These are phyloP conservation scores for Gymnodraco acuticeps DNA, from an alignment of 2,797 vertebrate species.

Conservation along the genomic window DNA sequence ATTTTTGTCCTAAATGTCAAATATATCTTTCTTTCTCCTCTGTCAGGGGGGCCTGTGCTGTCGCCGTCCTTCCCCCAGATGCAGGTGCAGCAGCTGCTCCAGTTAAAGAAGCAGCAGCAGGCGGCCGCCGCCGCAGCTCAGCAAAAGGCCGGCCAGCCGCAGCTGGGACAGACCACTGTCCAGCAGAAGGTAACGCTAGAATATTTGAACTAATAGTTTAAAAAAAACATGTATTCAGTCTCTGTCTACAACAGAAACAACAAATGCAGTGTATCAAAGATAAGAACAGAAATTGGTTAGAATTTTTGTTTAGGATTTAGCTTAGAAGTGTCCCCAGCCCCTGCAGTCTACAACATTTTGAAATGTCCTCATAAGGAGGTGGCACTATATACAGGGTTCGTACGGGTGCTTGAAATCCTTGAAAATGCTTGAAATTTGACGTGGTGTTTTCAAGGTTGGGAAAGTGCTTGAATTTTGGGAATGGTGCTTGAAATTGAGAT, in stretches of 20 bases:
- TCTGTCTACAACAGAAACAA: neutral
- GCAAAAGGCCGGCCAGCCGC: conserved; percentile 91
- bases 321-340: too few species aligned
- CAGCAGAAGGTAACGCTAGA: conserved; percentile 89
- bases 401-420: too few species aligned
- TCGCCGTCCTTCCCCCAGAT: conserved; percentile 82
- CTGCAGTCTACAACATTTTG: too few species aligned
- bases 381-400: too few species aligned
- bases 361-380: too few species aligned
- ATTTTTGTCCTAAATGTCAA: neutral
- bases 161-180: conserved; percentile 86
- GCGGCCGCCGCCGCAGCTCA: conserved; percentile 47
- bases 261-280: neutral
- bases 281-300: too few species aligned
- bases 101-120: conserved; percentile 78
- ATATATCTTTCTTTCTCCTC: neutral
- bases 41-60: conserved; percentile 88
- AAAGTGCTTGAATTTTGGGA: too few species aligned
- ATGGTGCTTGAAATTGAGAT: too few species aligned
- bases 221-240: neutral
- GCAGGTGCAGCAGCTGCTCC: conserved; percentile 90
- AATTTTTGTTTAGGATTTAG: too few species aligned
- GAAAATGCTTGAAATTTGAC: too few species aligned
- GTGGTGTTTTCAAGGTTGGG: too few species aligned
- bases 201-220: neutral